Base-by-base conservation (phyloP, 1,140 invertebrate species). In the Lutraria rhynchaena region DNA sequence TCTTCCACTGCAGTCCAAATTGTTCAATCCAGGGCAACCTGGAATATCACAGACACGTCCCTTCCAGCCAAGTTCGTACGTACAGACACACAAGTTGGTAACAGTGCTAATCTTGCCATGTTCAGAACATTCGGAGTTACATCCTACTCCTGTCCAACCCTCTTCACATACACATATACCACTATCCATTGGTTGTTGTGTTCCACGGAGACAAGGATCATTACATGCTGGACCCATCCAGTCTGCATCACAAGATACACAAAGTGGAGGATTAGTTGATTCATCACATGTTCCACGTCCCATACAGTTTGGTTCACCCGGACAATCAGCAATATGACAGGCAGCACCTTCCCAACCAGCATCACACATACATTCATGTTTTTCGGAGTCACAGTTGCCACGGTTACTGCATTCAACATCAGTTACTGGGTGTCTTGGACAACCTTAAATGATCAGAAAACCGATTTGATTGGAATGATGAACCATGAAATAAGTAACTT, bases 141-240 rank as follows among this genome's bases (percentile, higher is more conserved):
- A 89, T 1, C 88, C 88, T 17, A 87, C 85, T 0, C 88, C 89
- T 31, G 85, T 80, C 87, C 85, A 89, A 17, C 89, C 89, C 35
- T 80, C 71, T 33, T 89, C 83, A 76, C 89, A 89, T 49, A 58
- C n/a, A 82, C 89, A 89, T 29, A 60, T 22, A 73, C 76, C 76
- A 67, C 63, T 60, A 67, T 89, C 85, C 13, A 74, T 61, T 0
- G 89, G 89, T 37, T 74, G 63, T 55, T 89, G 78, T 11, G 65
- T 77, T 0, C 88, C 88, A 80, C 88, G 83, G 0, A 87, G 81
- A 84, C 88, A 89, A 0, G 88, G 88, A 33, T 89, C 88, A 80
- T 83, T 73, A 55, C 88, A 89, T 1, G 86, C 87, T 15, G 70
- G 69, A 19, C 88, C 88, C 88, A 89, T 89, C 88, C 88, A 89